phyloP scores from a whole-genome alignment of 1,140 invertebrate species.

The Radopholus similis region DNA sequence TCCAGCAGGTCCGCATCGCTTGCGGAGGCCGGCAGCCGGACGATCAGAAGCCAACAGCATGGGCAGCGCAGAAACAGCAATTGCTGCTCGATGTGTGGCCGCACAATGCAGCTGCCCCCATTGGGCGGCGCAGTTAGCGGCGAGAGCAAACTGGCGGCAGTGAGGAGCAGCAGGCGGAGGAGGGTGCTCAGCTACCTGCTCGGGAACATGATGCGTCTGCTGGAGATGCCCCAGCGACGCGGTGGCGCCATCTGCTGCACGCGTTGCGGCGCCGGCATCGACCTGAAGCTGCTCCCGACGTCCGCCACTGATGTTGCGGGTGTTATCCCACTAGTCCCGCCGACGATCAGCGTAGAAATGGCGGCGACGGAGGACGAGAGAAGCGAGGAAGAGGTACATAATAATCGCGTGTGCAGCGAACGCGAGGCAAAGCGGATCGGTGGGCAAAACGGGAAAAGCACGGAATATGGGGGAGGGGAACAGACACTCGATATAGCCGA shows the following conservation, averaged over 20 bases:
- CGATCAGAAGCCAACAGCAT: too few relatives aligned
- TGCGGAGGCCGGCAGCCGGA: neutral
- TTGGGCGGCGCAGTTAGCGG: neutral
- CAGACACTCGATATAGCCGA: neutral
- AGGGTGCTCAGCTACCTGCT: constrained; percentile 6
- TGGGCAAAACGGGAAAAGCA: neutral
- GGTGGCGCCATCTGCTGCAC: neutral
- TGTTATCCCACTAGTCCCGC: neutral
- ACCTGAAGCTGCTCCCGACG: neutral
- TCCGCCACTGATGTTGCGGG: neutral
- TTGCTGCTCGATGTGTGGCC: neutral
- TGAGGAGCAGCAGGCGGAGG: constrained; percentile 1
- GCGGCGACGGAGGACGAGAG: neutral
- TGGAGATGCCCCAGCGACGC: neutral
- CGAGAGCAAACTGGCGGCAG: neutral
- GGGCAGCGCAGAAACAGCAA: too few relatives aligned
- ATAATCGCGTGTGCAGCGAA: too few relatives aligned
- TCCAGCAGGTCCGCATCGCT: neutral
- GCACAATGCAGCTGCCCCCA: neutral
- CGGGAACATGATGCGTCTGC: constrained; percentile 5
- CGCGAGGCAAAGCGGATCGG: neutral
- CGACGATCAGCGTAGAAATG: neutral
- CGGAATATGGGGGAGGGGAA: neutral
- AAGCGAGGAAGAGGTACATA: too few relatives aligned
- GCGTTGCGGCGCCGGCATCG: neutral